Evolutionary conservation across 2,888 invertebrate genomes (phyloP).

Genomic region (Volucella inflata): DNA sequence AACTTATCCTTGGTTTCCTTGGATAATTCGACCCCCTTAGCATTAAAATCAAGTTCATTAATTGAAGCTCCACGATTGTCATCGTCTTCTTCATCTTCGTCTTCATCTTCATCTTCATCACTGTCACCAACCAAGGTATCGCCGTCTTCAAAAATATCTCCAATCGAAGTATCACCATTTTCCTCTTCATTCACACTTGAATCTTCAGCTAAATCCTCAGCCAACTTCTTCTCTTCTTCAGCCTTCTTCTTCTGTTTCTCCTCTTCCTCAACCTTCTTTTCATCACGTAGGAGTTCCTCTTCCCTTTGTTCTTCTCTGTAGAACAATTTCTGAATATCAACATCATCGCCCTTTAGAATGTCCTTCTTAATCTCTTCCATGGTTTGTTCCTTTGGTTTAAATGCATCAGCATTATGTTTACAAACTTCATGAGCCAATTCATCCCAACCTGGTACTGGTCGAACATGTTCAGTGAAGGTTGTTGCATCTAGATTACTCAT

Average conservation of each 20-base stretch:
- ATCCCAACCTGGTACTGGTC: conserved; percentile 80
- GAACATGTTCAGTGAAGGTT: conserved; percentile 76
- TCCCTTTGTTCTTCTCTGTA: conserved; percentile 48
- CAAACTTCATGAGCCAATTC: conserved; percentile 81
- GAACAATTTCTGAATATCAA: conserved; percentile 61
- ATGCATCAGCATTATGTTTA: conserved; percentile 78
- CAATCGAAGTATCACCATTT: conserved; percentile 79
- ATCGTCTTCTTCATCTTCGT: conserved; percentile 78
- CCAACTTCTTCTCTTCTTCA: conserved; percentile 77
- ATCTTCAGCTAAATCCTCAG: conserved; percentile 72
- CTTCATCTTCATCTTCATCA: conserved; percentile 68
- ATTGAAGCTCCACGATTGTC: conserved; percentile 75
- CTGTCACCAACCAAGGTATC: conserved; percentile 76
- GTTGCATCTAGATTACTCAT: conserved; percentile 79
- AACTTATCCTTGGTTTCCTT: conserved; percentile 81
- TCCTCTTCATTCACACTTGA: conserved; percentile 77
- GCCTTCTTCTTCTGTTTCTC: conserved; percentile 77
- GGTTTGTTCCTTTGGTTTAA: conserved; percentile 69
- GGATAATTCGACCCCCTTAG: conserved; percentile 80
- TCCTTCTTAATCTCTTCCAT: conserved; percentile 62
- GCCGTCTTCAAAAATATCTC: conserved; percentile 79
- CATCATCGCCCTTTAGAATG: conserved; percentile 63
- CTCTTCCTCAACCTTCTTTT: conserved; percentile 39
- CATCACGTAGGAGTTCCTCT: conserved; percentile 32
- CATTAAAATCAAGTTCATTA: conserved; percentile 80